A percentile compares a stretch with the other conserved stretches of the same genome.
Conservation (phyloP, 2,797 vertebrate genomes). For the Sebastiscus tertius region DNA sequence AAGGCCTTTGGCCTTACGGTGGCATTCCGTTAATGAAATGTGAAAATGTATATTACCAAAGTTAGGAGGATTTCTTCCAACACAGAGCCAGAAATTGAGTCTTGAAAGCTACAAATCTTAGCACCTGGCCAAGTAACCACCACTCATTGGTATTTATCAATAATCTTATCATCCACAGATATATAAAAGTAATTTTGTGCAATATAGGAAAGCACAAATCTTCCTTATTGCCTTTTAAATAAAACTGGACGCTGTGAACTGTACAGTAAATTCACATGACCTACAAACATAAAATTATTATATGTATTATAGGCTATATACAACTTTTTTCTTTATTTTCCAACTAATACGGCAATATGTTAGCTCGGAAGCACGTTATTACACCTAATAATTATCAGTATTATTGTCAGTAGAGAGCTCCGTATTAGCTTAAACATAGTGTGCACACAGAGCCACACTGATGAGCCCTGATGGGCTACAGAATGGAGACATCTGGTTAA, state of each 20-base stretch:
- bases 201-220: background rate
- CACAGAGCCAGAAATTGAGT: background rate
- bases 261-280: background rate
- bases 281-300: background rate
- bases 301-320: background rate
- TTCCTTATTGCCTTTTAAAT: background rate
- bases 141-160: background rate
- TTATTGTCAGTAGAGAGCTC: background rate
- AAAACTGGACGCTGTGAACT: background rate
- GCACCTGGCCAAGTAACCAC: background rate
- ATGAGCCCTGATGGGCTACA: background rate
- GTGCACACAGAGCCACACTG: background rate
- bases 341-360: background rate
- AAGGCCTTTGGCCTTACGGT: background rate
- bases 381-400: background rate
- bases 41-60: background rate
- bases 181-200: background rate
- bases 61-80: background rate
- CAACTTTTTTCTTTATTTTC: background rate
- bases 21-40: background rate
- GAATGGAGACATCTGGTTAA: constrained; percentile 12
- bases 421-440: too few species aligned
- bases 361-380: background rate
- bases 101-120: background rate
- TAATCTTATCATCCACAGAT: background rate